These are phyloP conservation scores for Orestias chungarensis DNA, from an alignment of 2,797 vertebrate genomes.

Conservation along the genomic window DNA sequence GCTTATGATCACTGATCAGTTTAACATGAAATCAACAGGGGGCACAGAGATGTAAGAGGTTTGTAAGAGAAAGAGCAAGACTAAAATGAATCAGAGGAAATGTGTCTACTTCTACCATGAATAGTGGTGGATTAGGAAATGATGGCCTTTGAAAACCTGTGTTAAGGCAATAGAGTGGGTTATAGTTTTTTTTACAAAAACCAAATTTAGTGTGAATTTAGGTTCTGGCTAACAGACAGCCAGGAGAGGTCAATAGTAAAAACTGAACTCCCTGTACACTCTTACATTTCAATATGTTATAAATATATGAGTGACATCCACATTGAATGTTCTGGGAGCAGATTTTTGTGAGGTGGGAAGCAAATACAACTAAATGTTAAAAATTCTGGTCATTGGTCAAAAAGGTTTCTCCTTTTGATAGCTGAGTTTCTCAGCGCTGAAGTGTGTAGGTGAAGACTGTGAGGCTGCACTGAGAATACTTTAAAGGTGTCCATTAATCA, in stretches of 20 bases:
- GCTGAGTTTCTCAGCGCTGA: conserved; percentile 54
- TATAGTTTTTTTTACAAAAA: not conserved
- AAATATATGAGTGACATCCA: conserved; percentile 41
- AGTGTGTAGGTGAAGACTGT: conserved; percentile 57
- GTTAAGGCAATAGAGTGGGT: not conserved
- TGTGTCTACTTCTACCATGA: not conserved
- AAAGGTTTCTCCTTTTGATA: conserved; percentile 44
- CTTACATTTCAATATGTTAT: conserved; percentile 48
- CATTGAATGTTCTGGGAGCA: conserved; percentile 22
- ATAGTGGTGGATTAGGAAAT: not conserved
- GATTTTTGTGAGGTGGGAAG: conserved; percentile 38
- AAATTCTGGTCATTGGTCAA: conserved; percentile 50
- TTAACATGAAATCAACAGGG: not conserved
- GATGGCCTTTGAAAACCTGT: not conserved
- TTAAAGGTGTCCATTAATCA: conserved; percentile 83
- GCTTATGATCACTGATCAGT: not conserved
- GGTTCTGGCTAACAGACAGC: not conserved
- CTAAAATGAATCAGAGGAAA: not conserved
- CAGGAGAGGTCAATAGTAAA: not conserved
- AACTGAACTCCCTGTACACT: conserved; percentile 47
- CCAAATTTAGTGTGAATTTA: not conserved
- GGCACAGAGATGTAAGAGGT: conserved; percentile 26
- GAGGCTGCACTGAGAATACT: conserved; percentile 74
- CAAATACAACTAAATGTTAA: conserved; percentile 58
- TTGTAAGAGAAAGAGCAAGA: not conserved